Percentiles rank a stretch among this genome's conserved stretches.
phyloP scores from a whole-genome alignment of 2,888 invertebrate genomes.

The Argyra leucocephala region DNA sequence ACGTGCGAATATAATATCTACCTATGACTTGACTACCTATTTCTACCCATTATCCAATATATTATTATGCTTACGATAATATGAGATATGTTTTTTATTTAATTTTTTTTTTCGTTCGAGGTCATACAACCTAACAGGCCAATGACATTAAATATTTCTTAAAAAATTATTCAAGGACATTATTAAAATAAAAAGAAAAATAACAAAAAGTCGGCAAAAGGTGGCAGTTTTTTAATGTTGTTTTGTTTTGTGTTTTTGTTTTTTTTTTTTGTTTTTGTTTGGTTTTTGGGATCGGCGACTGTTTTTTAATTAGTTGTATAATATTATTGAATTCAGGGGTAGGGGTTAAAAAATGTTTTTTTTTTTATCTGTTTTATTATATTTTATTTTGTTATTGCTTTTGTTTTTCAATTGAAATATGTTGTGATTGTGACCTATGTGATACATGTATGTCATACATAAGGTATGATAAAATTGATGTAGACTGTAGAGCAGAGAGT shows the following conservation, averaged over 20 bases:
- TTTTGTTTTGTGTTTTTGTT: not conserved
- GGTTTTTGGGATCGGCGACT: not conserved
- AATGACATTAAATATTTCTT: not conserved
- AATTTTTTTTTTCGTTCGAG: not conserved
- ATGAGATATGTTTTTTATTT: no score
- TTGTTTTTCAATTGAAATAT: not conserved
- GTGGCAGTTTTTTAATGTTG: not conserved
- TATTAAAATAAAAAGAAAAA: not conserved
- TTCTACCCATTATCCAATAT: no score
- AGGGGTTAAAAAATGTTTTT: not conserved
- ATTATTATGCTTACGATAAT: no score
- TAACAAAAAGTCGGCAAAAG: not conserved
- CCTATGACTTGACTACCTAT: no score
- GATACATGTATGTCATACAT: no score
- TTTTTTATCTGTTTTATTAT: not conserved
- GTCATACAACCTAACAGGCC: not conserved
- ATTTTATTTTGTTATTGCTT: not conserved
- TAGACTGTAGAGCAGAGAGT: no score
- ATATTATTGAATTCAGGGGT: not conserved
- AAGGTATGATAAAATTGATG: no score
- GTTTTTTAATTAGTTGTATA: constrained; percentile 1
- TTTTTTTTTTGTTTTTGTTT: not conserved
- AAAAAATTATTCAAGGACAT: not conserved
- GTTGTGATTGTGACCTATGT: not conserved
- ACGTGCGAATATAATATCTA: no score